Evolutionary conservation across 2,888 invertebrate genomes (phyloP).

Genomic region (Aphrophora alni): DNA sequence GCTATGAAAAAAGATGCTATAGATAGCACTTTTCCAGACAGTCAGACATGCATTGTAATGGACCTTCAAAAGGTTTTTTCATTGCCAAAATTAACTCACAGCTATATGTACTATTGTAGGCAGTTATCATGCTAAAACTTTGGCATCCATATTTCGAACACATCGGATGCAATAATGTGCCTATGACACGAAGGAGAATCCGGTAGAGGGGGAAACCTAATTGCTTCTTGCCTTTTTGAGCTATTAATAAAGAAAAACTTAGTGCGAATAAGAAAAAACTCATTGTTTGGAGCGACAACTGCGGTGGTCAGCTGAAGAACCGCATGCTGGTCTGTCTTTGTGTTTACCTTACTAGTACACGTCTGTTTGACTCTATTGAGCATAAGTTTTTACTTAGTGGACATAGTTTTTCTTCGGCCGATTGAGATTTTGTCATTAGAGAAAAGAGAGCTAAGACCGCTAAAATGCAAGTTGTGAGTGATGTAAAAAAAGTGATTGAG

Average conservation of each 20-base stretch:
- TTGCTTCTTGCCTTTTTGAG: too few species aligned
- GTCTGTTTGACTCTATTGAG: too few species aligned
- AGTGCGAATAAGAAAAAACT: not conserved
- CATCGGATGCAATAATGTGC: not conserved
- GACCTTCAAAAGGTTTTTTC: not conserved
- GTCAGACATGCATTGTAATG: too few species aligned
- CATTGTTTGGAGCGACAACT: not conserved
- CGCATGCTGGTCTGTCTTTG: too few species aligned
- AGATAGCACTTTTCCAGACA: too few species aligned
- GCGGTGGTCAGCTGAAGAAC: not conserved
- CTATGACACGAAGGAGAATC: not conserved
- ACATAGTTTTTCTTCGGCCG: constrained; percentile 10
- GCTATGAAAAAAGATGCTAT: too few species aligned
- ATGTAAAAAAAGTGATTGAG: constrained; percentile 1
- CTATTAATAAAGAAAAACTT: not conserved
- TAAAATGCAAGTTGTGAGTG: not conserved
- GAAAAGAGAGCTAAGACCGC: constrained; percentile 4
- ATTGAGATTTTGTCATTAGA: not conserved
- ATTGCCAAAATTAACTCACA: too few species aligned
- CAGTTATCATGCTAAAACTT: not conserved
- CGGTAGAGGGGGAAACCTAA: not conserved
- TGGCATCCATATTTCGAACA: not conserved
- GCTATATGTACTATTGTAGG: too few species aligned
- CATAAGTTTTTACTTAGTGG: not conserved
- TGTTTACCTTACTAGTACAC: too few species aligned